phyloP scores from a whole-genome alignment of 2,797 vertebrate species.

The Jordanella pulchra region DNA sequence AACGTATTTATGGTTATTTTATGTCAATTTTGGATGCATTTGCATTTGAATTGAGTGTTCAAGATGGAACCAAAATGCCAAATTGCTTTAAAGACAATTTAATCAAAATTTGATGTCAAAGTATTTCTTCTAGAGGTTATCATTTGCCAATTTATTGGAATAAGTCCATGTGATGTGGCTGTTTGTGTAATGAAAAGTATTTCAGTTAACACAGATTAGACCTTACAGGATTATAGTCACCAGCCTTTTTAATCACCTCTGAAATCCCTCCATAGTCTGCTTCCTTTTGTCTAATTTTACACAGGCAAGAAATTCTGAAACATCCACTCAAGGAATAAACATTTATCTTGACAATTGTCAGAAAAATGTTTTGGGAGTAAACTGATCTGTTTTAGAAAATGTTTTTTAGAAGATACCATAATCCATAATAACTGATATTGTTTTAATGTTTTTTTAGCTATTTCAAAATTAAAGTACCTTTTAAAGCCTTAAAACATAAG shows the following conservation, averaged over 20 bases:
- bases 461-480: too few species aligned
- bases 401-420: not conserved
- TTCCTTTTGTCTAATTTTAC: not conserved
- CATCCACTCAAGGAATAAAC: not conserved
- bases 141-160: not conserved
- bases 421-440: not conserved
- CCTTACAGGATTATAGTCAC: not conserved
- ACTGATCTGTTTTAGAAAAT: not conserved
- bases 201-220: not conserved
- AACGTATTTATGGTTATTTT: slow-evolving; percentile 9
- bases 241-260: not conserved
- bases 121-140: slow-evolving; percentile 1
- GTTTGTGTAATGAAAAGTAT: not conserved
- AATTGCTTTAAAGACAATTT: not conserved
- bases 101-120: slow-evolving; percentile 13
- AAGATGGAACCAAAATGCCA: not conserved
- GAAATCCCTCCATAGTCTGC: not conserved
- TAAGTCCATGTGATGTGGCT: slow-evolving; percentile 5
- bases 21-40: not conserved
- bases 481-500: too few species aligned
- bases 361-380: not conserved
- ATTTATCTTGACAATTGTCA: too few species aligned
- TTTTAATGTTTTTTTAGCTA: too few species aligned
- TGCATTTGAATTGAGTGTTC: not conserved
- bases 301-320: not conserved